Evolutionary conservation across 2,113 vertebrate species (phyloP).

Genomic region (Anthoscopus minutus): DNA sequence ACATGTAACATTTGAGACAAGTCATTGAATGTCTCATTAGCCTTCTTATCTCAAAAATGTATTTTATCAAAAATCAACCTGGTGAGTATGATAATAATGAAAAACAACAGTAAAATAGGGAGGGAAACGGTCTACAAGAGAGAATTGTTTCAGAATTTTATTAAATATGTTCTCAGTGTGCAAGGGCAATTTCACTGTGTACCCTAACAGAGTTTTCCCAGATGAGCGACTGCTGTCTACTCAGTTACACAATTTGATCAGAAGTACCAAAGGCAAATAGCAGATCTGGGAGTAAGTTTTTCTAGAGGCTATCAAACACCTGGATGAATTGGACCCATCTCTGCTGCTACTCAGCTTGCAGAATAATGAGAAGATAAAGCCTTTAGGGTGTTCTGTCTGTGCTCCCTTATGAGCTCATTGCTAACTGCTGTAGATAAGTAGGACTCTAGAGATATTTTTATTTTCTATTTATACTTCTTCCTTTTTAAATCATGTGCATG

Average conservation of each 20-base stretch:
- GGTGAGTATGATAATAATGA: background rate
- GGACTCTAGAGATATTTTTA: background rate
- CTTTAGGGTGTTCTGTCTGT: background rate
- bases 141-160: background rate
- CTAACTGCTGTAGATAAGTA: background rate
- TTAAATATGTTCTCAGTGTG: background rate
- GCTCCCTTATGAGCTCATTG: background rate
- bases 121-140: background rate
- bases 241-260: background rate
- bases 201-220: background rate
- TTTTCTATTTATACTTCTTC: background rate
- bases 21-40: background rate
- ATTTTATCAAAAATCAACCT: background rate
- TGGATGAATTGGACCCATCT: background rate
- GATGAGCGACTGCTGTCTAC: background rate
- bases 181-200: background rate
- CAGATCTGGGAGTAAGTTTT: background rate
- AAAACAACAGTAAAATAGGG: background rate
- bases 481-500: background rate
- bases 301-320: background rate
- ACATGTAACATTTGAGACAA: background rate
- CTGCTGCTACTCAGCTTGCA: background rate
- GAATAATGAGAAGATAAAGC: background rate
- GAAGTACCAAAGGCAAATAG: background rate
- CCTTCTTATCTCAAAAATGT: background rate